Base-by-base conservation (phyloP, 1,140 invertebrate genomes). In the Temnothorax curvispinosus region DNA sequence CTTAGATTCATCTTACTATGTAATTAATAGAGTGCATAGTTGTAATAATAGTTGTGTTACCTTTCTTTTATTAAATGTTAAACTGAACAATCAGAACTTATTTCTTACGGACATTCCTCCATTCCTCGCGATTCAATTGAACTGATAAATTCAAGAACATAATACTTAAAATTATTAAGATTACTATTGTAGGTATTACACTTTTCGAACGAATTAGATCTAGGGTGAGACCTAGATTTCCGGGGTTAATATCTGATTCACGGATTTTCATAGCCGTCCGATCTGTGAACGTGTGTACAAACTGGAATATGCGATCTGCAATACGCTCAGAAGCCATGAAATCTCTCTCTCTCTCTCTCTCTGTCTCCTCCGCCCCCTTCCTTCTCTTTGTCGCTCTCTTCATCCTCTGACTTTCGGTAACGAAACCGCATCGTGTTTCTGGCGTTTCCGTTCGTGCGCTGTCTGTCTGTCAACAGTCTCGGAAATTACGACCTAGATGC, bases 361-460 rank as follows among this genome's bases (percentile, higher is more conserved):
- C 41, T 60, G 15, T 62, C 78, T 72, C 21, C 38, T n/a, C 41
- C 15, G 47, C 54, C 38, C 6, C 38, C 6, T 21, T 38, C 32
- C 1, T 8, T 3, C 32, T 65, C 32, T 38, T 32, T 27, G 18
- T 64, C 41, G 21, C 11, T 35, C 60, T n/a, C 41, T n/a, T 32
- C 47, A 76, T 71, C 38, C 15, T 60, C 64, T 85, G 52, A 78
- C 74, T 85, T 85, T 56, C 47, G 21, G 74, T 65, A 85, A 77
- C 60, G 50, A 85, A 85, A 85, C 75, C 82, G 62, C 75, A 86
- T 80, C 62, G 84, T 86, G 76, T 67, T 86, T 80, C 64, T 86
- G 76, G 60, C 75, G 52, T 50, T 86, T 78, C 75, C 64, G 75
- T 86, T 77, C 21, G 18, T 58, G 35, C 41, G 81, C 67, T 78